phyloP scores from a whole-genome alignment of 2,113 vertebrate genomes.

The Crocuta crocuta region DNA sequence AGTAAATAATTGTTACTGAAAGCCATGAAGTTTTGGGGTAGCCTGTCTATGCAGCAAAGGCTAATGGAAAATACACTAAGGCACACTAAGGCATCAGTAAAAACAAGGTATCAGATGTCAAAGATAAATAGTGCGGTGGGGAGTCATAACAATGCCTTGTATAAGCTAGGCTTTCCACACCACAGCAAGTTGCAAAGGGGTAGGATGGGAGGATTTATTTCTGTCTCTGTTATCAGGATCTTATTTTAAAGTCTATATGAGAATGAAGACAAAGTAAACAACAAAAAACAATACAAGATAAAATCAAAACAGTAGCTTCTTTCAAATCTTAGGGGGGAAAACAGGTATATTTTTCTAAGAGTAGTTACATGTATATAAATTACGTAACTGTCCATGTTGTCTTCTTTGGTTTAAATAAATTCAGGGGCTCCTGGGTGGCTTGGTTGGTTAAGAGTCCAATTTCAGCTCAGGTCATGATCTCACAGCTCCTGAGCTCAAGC shows the following conservation, averaged over 20 bases:
- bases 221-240: background rate
- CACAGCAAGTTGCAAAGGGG: background rate
- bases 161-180: background rate
- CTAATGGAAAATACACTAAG: background rate
- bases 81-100: background rate
- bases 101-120: background rate
- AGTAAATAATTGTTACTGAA: background rate
- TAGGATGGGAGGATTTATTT: background rate
- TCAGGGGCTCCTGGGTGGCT: too few species aligned
- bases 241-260: background rate
- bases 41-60: background rate
- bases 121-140: background rate
- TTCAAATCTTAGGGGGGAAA: conserved; percentile 32
- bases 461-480: too few species aligned
- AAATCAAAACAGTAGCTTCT: conserved; percentile 47
- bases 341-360: conserved; percentile 19
- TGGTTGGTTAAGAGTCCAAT: too few species aligned
- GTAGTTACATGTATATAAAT: background rate
- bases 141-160: background rate
- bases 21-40: background rate
- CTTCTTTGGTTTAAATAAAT: background rate
- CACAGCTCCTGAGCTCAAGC: too few species aligned
- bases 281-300: background rate
- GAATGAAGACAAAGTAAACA: background rate
- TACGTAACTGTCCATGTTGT: background rate